These are phyloP conservation scores for Glaucopsyche alexis DNA, from an alignment of 2,888 invertebrate species.

Conservation along the genomic window DNA sequence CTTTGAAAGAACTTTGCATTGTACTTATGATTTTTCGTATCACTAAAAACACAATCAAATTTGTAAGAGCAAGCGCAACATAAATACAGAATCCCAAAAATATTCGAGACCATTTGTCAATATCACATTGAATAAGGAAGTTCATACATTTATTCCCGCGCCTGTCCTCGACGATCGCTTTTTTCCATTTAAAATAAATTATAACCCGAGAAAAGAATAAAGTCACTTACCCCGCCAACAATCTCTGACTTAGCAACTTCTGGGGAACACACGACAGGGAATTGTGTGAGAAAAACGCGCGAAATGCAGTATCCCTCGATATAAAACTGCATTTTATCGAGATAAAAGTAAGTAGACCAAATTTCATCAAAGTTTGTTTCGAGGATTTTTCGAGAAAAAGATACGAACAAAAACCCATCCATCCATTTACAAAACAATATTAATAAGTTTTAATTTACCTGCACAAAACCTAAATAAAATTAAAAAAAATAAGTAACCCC, in stretches of 20 bases:
- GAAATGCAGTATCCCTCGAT: background rate
- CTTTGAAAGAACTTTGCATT: too few species aligned
- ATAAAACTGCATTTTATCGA: background rate
- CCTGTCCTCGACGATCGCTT: constrained; percentile 35
- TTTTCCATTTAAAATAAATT: constrained; percentile 48
- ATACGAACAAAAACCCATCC: too few species aligned
- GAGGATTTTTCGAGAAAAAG: too few species aligned
- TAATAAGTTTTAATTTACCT: too few species aligned
- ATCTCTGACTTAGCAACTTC: constrained; percentile 48
- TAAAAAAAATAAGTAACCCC: too few species aligned
- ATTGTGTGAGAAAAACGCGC: constrained; percentile 21
- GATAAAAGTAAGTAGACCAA: too few species aligned
- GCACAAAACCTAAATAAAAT: too few species aligned
- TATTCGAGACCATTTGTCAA: constrained; percentile 22
- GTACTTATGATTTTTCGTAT: background rate
- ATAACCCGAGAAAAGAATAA: constrained; percentile 48
- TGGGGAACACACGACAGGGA: constrained; percentile 37
- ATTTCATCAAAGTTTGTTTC: too few species aligned
- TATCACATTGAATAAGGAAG: constrained; percentile 31
- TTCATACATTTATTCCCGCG: constrained; percentile 39
- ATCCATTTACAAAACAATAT: too few species aligned
- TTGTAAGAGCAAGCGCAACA: background rate
- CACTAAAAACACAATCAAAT: background rate
- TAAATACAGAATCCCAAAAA: background rate
- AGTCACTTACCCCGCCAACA: constrained; percentile 50